Conservation (phyloP, 2,888 invertebrate genomes). For the Cephus nigrinus region DNA sequence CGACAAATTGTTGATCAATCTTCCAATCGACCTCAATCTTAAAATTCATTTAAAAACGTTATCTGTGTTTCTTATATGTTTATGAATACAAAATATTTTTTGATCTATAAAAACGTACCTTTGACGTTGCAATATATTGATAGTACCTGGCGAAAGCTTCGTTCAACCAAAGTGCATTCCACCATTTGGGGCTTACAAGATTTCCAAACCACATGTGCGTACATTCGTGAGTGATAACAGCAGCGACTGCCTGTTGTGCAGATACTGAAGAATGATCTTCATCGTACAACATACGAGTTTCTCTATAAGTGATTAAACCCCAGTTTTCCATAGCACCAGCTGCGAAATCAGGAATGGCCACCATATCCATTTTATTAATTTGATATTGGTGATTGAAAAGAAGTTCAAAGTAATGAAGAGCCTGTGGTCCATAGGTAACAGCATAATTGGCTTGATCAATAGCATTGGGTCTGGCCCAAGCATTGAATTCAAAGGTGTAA, state of each 20-base stretch:
- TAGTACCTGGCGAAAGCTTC: constrained; percentile 86
- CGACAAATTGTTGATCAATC: constrained; percentile 82
- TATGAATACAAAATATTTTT: background rate
- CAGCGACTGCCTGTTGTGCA: constrained; percentile 76
- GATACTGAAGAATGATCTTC: constrained; percentile 33
- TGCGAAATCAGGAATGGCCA: constrained; percentile 95
- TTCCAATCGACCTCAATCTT: constrained; percentile 77
- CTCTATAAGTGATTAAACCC: constrained; percentile 75
- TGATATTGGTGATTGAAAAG: constrained; percentile 93
- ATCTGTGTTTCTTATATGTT: background rate
- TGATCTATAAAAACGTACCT: background rate
- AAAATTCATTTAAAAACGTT: constrained; percentile 16
- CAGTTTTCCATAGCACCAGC: constrained; percentile 99
- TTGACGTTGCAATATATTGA: constrained; percentile 76
- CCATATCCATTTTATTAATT: constrained; percentile 88
- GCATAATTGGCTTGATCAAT: constrained; percentile 85
- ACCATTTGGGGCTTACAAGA: constrained; percentile 84
- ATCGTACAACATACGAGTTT: constrained; percentile 28
- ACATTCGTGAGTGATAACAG: constrained; percentile 84
- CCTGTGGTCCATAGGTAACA: constrained; percentile 93
- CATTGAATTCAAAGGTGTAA: constrained; percentile 68
- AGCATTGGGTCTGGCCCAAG: constrained; percentile 77
- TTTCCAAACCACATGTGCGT: constrained; percentile 87
- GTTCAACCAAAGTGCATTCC: constrained; percentile 86
- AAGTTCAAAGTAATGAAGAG: constrained; percentile 95